Conservation (phyloP, 2,888 invertebrate species). For the Argynnis bischoffii region DNA sequence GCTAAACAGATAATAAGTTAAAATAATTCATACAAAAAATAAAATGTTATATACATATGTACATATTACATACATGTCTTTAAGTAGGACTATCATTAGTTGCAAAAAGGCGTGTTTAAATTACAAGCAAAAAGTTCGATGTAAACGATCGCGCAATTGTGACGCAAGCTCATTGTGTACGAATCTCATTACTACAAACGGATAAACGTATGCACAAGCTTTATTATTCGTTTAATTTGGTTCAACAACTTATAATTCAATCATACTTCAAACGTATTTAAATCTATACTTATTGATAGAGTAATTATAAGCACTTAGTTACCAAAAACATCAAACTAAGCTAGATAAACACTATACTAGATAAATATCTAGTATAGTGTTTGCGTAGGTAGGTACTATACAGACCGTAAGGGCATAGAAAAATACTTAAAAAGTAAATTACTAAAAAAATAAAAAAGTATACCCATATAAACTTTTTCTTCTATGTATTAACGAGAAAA, state of each 20-base stretch:
- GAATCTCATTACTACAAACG: constrained; percentile 14
- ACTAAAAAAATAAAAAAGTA: too few species aligned
- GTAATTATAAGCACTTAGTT: too few species aligned
- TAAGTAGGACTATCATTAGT: constrained; percentile 1
- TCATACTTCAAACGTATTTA: too few species aligned
- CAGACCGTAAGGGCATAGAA: too few species aligned
- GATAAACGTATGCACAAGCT: constrained; percentile 1
- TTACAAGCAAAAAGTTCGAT: constrained; percentile 3
- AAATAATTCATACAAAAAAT: neutral
- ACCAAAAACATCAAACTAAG: too few species aligned
- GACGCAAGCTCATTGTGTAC: constrained; percentile 18
- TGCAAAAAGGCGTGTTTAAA: constrained; percentile 8
- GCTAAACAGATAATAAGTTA: neutral
- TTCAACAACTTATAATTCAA: neutral
- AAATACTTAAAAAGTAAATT: too few species aligned
- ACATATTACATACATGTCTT: neutral
- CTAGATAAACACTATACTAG: too few species aligned
- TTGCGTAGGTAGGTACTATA: too few species aligned
- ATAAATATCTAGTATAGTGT: too few species aligned
- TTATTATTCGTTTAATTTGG: constrained; percentile 18
- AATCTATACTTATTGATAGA: too few species aligned
- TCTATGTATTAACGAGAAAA: neutral
- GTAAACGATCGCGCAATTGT: constrained; percentile 7
- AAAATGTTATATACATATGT: too few species aligned
- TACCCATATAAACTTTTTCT: too few species aligned